Conservation (phyloP, 2,888 invertebrate species). For the Tinea pellionella region DNA sequence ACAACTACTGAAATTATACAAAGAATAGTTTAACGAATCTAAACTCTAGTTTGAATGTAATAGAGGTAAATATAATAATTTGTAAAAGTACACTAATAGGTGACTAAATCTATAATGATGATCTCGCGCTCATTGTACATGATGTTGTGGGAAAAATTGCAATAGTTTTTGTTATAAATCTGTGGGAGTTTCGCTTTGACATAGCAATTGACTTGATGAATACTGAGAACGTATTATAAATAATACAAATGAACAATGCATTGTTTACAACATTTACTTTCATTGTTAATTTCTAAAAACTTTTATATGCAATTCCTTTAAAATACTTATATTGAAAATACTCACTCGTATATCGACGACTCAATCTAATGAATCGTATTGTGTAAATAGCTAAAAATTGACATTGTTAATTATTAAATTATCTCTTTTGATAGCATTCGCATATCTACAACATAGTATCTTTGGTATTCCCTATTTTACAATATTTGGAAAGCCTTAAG, state of each 20-base stretch:
- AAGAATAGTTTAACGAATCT: not conserved
- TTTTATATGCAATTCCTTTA: not conserved
- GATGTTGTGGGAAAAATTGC: constrained; percentile 61
- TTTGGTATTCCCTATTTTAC: not conserved
- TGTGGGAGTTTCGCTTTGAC: constrained; percentile 63
- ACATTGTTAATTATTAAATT: too few relatives aligned
- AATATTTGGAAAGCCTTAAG: not conserved
- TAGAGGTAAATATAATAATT: not conserved
- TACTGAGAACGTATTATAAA: constrained; percentile 8
- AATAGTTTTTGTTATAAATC: constrained; percentile 59
- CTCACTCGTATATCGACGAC: too few relatives aligned
- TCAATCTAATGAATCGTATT: too few relatives aligned
- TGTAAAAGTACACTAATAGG: constrained; percentile 21
- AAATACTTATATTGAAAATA: too few relatives aligned
- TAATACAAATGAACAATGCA: not conserved
- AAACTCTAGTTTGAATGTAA: not conserved
- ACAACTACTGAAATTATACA: not conserved
- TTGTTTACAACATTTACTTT: not conserved
- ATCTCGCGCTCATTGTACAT: constrained; percentile 49
- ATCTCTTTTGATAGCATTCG: too few relatives aligned
- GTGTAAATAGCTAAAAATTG: too few relatives aligned
- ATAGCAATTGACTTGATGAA: constrained; percentile 26
- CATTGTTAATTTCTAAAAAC: not conserved
- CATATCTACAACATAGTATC: too few relatives aligned
- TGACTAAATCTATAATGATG: constrained; percentile 42